Evolutionary conservation across 2,797 vertebrate species (phyloP), one percentile per base, ranked within the genome.

Genomic region (Emys orbicularis): DNA sequence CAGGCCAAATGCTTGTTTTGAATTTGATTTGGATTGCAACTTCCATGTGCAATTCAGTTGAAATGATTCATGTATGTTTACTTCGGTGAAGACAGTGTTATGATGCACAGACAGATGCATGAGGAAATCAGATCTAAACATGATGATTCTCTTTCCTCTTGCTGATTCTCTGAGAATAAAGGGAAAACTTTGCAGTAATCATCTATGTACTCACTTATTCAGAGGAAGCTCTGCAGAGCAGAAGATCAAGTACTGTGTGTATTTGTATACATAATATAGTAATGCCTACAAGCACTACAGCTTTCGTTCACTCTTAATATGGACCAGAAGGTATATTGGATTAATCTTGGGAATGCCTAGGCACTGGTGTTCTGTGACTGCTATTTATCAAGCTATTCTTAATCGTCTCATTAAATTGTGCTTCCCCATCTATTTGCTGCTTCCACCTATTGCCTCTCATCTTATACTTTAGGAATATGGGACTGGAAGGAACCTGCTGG

Each of bases 151-250:
- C 49, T 72, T 13, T 72, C 16, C 41, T 92, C 88, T 88, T 89
- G 37, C 53, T 1, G 21, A 12, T 85, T 85, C 74, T 79, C 54
- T 65, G 57, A 53, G 49, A 83, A 56, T 2, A 5, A 85, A 79
- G 44, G 37, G 53, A 2, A 0, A 0, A 4, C 18, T 77, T 81
- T 57, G 76, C 76, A 5, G 31, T 21, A 12, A 10, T 80, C 79
- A 0, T 31, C 2, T 12, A 3, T 1, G 52, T 0, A 2, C 72
- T 57, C 0, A 0, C 52, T 37, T 25, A 0, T 92, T 83, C 49
- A 4, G 2, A 31, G 21, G 68, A 41, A 68, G 83, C 50, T 76
- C 59, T 25, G 10, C 54, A 10, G 52, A 88, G 29, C n/a, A 0
- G 0, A 0, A n/a, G 76, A 12, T 81, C 10, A 34, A 44, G 37